phyloP scores from a whole-genome alignment of 2,888 invertebrate species.

The Trachelus tabidus region DNA sequence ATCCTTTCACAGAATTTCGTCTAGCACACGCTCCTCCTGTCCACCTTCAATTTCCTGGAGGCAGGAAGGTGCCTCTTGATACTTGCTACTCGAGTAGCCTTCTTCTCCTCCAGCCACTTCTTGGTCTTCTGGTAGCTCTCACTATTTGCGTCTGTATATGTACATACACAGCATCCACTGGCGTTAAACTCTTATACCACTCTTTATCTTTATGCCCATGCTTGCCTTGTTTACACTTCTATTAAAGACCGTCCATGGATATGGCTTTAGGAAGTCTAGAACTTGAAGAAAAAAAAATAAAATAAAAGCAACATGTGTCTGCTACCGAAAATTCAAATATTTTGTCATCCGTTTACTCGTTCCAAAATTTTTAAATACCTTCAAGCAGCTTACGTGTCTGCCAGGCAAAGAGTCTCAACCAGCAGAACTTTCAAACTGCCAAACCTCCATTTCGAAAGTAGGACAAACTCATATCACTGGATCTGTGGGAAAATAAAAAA shows the following conservation, averaged over 20 bases:
- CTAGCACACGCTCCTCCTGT: conserved; percentile 9
- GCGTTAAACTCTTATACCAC: conserved; percentile 16
- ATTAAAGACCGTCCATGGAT: conserved; percentile 7
- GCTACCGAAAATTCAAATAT: too few relatives aligned
- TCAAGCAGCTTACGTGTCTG: too few relatives aligned
- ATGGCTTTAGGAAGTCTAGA: too few relatives aligned
- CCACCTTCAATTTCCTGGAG: not conserved
- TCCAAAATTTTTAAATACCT: too few relatives aligned
- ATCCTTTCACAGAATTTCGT: conserved; percentile 17
- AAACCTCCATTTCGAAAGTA: too few relatives aligned
- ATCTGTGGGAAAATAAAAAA: too few relatives aligned
- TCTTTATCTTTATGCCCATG: not conserved
- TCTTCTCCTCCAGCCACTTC: conserved; percentile 6
- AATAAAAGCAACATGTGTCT: too few relatives aligned
- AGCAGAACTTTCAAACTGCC: too few relatives aligned
- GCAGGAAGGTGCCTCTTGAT: conserved; percentile 6
- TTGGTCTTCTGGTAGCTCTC: not conserved
- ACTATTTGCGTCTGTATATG: not conserved
- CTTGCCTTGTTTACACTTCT: conserved; percentile 16
- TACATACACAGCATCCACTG: not conserved
- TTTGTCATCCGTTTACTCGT: too few relatives aligned
- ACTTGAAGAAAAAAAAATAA: too few relatives aligned
- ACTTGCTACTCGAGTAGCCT: conserved; percentile 23
- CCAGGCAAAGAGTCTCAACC: too few relatives aligned
- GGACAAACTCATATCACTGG: too few relatives aligned